Evolutionary conservation across 2,888 invertebrate genomes (phyloP).

Genomic region (Ephialtes manifestator): DNA sequence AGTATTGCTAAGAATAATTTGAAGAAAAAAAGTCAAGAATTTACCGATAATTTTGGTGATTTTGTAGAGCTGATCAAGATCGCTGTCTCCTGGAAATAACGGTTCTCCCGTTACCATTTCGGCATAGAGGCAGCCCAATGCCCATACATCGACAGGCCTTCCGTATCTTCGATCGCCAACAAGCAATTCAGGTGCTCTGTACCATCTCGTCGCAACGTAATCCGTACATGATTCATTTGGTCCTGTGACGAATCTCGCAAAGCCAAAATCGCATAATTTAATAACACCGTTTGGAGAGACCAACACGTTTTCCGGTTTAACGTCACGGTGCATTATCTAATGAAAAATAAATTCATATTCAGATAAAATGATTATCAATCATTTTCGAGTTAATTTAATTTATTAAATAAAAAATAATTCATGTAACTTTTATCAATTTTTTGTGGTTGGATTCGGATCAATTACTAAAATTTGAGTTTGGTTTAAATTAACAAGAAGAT

Average conservation of each 20-base stretch:
- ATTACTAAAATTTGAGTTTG: no score
- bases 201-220: slow-evolving; percentile 96
- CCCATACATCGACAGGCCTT: slow-evolving; percentile 95
- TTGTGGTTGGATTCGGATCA: no score
- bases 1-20: not conserved
- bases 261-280: slow-evolving; percentile 97
- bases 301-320: slow-evolving; percentile 96
- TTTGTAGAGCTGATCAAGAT: slow-evolving; percentile 94
- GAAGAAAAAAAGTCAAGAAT: slow-evolving; percentile 74
- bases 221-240: slow-evolving; percentile 94
- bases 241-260: slow-evolving; percentile 91
- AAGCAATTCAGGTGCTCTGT: slow-evolving; percentile 94
- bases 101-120: slow-evolving; percentile 96
- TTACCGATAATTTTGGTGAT: slow-evolving; percentile 93
- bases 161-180: slow-evolving; percentile 93
- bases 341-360: slow-evolving; percentile 21
- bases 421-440: not conserved
- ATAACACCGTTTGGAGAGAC: slow-evolving; percentile 93
- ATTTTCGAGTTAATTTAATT: not conserved
- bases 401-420: not conserved
- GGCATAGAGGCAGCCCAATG: slow-evolving; percentile 93
- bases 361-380: not conserved
- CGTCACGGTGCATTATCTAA: slow-evolving; percentile 95
- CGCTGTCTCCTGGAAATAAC: slow-evolving; percentile 95
- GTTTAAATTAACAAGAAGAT: no score